Base-by-base conservation (phyloP, 2,113 vertebrate species). In the Tonatia bakeri region DNA sequence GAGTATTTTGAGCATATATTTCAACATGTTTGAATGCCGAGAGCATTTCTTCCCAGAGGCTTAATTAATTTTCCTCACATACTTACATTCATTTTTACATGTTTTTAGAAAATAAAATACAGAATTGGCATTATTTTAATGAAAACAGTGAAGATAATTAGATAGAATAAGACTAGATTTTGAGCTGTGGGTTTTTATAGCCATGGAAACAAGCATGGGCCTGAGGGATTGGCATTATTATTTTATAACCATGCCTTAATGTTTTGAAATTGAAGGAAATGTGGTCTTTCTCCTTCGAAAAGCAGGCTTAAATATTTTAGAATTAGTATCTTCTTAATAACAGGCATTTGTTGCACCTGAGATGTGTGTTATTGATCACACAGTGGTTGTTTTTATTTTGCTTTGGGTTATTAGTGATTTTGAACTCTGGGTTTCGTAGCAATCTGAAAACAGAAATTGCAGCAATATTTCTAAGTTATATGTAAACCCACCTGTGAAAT, bases 321-420 rank as follows among this genome's bases (percentile, higher is more conserved):
- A 89, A 77, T 73, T 64, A 77, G 4, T 50, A 61, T 26, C 54
- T 88, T 91, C 73, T 89, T 91, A 79, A 40, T 82, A 89, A 81
- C 91, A 79, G 50, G 24, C 56, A 52, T 10, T 38, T 52, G 5
- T 19, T 93, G 14, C 24, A n/a, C 8, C n/a, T n/a, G 7, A 40
- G n/a, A 3, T 91, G 0, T 81, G 22, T 92, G 12, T 75, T 90
- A 33, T 85, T 82, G 24, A 72, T 93, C 59, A 91, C 11, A n/a
- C 1, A 15, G 10, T 36, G 20, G 3, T 88, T 54, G 36, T 72
- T 86, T 52, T 90, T 87, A 77, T 92, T 91, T 93, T 95, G 56
- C 45, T 92, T 83, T 82, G 50, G 33, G 64, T 89, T 90, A 83
- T 76, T 38, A 79, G 40, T 56, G 76, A 38, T 93, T 96, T 97